phyloP scores from a whole-genome alignment of 2,113 vertebrate species.

The Cairina moschata region DNA sequence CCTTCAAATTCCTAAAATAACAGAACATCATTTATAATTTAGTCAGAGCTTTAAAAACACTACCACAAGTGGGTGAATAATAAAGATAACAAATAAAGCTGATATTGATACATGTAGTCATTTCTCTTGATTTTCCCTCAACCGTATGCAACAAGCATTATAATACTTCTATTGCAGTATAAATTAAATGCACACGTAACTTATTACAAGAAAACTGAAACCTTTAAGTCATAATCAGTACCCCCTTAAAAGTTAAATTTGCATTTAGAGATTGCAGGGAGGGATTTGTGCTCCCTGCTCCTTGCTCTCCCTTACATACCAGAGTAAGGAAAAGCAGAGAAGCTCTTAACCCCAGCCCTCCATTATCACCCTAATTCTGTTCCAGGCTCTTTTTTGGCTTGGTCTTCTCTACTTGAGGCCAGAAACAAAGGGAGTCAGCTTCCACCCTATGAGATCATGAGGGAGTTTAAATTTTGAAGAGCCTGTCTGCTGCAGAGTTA shows the following conservation, averaged over 20 bases:
- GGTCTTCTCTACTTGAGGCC: not conserved
- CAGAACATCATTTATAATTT: conserved; percentile 34
- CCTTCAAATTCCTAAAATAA: conserved; percentile 35
- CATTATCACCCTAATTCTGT: not conserved
- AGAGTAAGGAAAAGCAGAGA: not conserved
- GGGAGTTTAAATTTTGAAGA: not conserved
- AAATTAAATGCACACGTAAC: not conserved
- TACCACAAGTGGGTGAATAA: conserved; percentile 16
- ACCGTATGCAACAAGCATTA: not conserved
- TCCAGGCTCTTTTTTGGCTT: not conserved
- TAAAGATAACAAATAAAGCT: conserved; percentile 38
- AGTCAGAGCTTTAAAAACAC: conserved; percentile 13
- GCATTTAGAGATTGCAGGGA: not conserved
- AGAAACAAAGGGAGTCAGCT: conserved; percentile 29
- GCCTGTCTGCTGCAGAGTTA: not conserved
- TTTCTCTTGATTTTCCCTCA: not conserved
- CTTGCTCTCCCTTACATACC: not conserved
- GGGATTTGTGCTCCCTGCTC: not conserved
- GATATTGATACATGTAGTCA: not conserved
- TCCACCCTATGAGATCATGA: conserved; percentile 57
- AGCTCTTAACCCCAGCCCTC: not conserved
- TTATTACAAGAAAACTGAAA: not conserved
- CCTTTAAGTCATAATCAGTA: not conserved
- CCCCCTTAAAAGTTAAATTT: not conserved
- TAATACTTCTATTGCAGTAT: not conserved